phyloP scores from a whole-genome alignment of 2,113 vertebrate species.

The Chaenocephalus aceratus region DNA sequence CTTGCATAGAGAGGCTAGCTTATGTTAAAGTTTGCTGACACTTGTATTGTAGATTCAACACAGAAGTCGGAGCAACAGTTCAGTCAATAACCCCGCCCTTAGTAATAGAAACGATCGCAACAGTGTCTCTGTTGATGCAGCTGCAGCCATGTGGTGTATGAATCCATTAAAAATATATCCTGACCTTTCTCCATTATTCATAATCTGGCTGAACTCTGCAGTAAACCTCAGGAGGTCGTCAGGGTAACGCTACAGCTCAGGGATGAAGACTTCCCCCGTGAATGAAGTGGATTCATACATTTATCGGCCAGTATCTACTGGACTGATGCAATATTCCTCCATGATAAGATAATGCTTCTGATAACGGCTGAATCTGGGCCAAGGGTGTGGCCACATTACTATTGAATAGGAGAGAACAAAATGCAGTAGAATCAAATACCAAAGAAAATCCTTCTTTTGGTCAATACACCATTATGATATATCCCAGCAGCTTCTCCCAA shows the following conservation, averaged over 20 bases:
- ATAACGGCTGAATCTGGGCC: constrained; percentile 22
- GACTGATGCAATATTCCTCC: constrained; percentile 12
- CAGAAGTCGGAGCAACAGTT: constrained; percentile 9
- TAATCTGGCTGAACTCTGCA: constrained; percentile 63
- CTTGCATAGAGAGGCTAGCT: not conserved
- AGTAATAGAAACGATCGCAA: constrained; percentile 26
- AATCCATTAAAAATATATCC: constrained; percentile 70
- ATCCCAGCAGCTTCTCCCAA: constrained; percentile 14
- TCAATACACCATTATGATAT: not conserved
- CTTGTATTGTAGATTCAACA: constrained; percentile 25
- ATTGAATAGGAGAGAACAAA: not conserved
- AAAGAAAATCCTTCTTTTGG: not conserved
- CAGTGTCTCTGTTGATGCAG: constrained; percentile 56
- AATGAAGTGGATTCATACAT: constrained; percentile 1
- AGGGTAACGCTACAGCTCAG: constrained; percentile 22
- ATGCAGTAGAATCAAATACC: not conserved
- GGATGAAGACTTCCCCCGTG: constrained; percentile 10
- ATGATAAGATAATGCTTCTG: constrained; percentile 1
- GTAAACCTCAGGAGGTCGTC: constrained; percentile 57
- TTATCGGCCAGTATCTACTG: constrained; percentile 5
- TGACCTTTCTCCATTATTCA: constrained; percentile 80
- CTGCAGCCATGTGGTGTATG: constrained; percentile 41
- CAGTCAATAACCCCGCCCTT: constrained; percentile 4
- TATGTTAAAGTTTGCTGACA: constrained; percentile 1
- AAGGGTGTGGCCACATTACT: not conserved